Conservation (phyloP, 1,140 invertebrate genomes). For the roundworm (Caenorhabditis elegans) region DNA sequence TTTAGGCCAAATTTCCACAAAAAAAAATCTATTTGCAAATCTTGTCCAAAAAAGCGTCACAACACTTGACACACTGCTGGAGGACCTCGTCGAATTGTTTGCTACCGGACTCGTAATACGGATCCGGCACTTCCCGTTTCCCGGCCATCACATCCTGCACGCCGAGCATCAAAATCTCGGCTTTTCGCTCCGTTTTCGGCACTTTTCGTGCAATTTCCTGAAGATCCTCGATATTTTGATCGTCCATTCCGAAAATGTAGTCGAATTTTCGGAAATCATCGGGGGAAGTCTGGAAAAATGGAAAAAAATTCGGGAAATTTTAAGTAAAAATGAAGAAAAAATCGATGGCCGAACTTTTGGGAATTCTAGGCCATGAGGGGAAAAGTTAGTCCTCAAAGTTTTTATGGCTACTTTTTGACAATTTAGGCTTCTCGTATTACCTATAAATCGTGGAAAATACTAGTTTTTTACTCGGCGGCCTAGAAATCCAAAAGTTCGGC, state of each 20-base stretch:
- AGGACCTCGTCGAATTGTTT: constrained; percentile 39
- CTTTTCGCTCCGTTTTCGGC: constrained; percentile 71
- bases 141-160: constrained; percentile 79
- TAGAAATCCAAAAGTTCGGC: too few relatives aligned
- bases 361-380: too few relatives aligned
- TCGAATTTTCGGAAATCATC: constrained; percentile 79
- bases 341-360: too few relatives aligned
- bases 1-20: too few relatives aligned
- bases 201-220: constrained; percentile 66
- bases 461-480: too few relatives aligned
- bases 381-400: too few relatives aligned
- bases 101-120: constrained; percentile 75
- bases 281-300: constrained; percentile 71
- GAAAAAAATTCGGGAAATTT: constrained; percentile 41
- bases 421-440: too few relatives aligned
- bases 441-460: too few relatives aligned
- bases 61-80: constrained; percentile 15
- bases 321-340: not conserved
- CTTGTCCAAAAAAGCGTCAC: not conserved
- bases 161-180: constrained; percentile 78
- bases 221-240: constrained; percentile 76
- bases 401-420: too few relatives aligned
- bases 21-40: not conserved
- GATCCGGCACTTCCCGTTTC: constrained; percentile 80
- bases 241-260: constrained; percentile 88